Evolutionary conservation across 1,140 invertebrate genomes (phyloP), one percentile per base, ranked within the genome.

Genomic region (Sarcophaga bullata): DNA sequence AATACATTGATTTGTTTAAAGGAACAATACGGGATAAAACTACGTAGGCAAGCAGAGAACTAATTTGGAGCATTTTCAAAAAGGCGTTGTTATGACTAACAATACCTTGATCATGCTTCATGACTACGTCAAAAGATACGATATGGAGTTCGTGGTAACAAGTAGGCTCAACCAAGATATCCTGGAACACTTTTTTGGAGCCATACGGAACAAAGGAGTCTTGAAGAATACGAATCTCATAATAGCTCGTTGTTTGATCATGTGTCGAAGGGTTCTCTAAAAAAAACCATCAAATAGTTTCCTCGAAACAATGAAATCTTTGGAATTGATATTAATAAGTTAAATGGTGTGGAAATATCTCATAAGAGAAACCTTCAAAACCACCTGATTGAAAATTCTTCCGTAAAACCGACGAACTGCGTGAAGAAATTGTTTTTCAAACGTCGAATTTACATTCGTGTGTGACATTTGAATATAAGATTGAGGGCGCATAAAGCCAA

Each of bases 141-240:
- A n/a, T n/a, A n/a, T n/a, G n/a, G n/a, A n/a, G n/a, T n/a, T n/a
- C n/a, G n/a, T n/a, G n/a, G n/a, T n/a, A n/a, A n/a, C n/a, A n/a
- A n/a, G n/a, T n/a, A n/a, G n/a, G n/a, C n/a, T n/a, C n/a, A n/a
- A n/a, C n/a, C n/a, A n/a, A n/a, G n/a, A n/a, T n/a, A n/a, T n/a
- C n/a, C n/a, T n/a, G n/a, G n/a, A n/a, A n/a, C n/a, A n/a, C n/a
- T n/a, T 88, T 75, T 89, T 89, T 82, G 84, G 86, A 5, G 62
- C 78, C 5, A 86, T 88, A 13, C 15, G 87, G 80, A 84, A 82
- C 25, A 85, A 85, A 54, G 86, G 86, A 49, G 85, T 62, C 50
- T 58, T 10, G 52, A 54, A 46, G 81, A 82, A 62, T 75, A 46
- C n/a, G 8, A 73, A 82, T 48, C 13, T 82, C 19, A 58, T 3